Percentiles rank a stretch among this genome's conserved stretches.
Evolutionary conservation across 1,140 invertebrate species (phyloP).

Genomic region (Reticulitermes speratus): DNA sequence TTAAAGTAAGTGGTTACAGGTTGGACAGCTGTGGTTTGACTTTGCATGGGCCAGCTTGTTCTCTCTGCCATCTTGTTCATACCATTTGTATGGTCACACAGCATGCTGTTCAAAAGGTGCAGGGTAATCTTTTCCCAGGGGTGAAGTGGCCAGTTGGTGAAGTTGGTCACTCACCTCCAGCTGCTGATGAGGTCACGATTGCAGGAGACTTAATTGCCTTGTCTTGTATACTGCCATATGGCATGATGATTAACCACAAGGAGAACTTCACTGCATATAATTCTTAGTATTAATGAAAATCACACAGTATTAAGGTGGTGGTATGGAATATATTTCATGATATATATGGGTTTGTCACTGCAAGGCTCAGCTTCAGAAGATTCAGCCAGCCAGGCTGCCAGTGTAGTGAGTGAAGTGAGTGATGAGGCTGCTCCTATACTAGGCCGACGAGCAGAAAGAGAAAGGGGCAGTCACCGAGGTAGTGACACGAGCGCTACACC

Average conservation of each 20-base stretch:
- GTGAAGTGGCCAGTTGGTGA: too few relatives aligned
- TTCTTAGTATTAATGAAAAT: background rate
- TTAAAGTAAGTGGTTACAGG: too few relatives aligned
- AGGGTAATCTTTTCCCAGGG: too few relatives aligned
- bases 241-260: background rate
- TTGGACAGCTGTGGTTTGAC: too few relatives aligned
- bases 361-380: constrained; percentile 49
- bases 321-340: background rate
- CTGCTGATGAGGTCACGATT: too few relatives aligned
- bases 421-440: constrained; percentile 61
- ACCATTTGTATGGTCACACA: too few relatives aligned
- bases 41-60: too few relatives aligned
- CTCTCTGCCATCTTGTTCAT: too few relatives aligned
- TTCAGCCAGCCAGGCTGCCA: constrained; percentile 54
- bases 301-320: background rate
- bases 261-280: background rate
- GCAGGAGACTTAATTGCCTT: too few relatives aligned
- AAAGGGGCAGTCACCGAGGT: constrained; percentile 42
- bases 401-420: constrained; percentile 59
- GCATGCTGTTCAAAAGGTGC: too few relatives aligned
- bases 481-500: background rate
- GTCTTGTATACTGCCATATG: too few relatives aligned
- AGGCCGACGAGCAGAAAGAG: constrained; percentile 60
- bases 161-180: too few relatives aligned
- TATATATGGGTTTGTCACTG: background rate